Conservation (phyloP, 1,140 invertebrate species). For the Lepeophtheirus salmonis region DNA sequence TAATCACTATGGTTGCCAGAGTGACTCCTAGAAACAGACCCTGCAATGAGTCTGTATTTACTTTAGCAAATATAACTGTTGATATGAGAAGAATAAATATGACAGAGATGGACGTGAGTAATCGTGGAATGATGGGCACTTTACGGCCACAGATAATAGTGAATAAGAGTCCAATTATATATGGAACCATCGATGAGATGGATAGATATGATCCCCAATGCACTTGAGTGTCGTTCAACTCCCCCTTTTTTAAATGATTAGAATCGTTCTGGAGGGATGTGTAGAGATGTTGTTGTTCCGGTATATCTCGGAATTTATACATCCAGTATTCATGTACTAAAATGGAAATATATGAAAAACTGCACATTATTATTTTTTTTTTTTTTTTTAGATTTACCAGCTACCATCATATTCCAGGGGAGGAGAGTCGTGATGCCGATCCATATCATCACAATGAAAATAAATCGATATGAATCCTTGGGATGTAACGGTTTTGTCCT, state of each 20-base stretch:
- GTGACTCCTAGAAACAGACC: neutral
- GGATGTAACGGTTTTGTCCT: neutral
- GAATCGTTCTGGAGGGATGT: no score
- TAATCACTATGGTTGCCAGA: neutral
- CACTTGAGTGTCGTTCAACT: neutral
- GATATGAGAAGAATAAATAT: neutral
- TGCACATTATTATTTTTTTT: neutral
- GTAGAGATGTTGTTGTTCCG: no score
- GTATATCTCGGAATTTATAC: neutral
- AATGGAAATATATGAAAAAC: neutral
- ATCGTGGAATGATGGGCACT: neutral
- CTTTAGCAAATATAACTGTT: neutral
- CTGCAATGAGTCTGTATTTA: neutral
- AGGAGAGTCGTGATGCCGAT: neutral
- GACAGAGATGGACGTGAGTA: neutral
- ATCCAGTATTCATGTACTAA: neutral
- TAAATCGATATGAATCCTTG: neutral
- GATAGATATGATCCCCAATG: neutral
- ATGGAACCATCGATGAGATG: neutral
- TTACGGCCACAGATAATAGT: neutral
- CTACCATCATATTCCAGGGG: neutral
- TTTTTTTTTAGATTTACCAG: neutral
- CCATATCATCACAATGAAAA: neutral
- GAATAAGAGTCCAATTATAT: neutral
- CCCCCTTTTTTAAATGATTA: no score